These are phyloP conservation scores for Eupeodes latifasciatus DNA, from an alignment of 2,888 invertebrate genomes.

Conservation along the genomic window DNA sequence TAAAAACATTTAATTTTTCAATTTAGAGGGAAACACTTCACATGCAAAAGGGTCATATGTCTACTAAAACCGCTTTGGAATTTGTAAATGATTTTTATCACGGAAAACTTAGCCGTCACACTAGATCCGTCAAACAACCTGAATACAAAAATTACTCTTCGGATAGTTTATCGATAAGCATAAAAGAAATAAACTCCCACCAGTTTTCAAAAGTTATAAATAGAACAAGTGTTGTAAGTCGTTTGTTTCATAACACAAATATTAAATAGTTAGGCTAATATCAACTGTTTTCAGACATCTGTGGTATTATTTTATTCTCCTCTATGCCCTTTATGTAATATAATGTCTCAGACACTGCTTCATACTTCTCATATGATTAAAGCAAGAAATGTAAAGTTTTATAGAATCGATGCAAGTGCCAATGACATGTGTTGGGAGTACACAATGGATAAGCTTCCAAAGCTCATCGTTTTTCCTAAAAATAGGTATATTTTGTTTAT, in stretches of 20 bases:
- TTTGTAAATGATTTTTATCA: conserved; percentile 55
- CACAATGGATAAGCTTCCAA: conserved; percentile 91
- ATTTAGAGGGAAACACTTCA: conserved; percentile 57
- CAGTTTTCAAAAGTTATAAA: conserved; percentile 53
- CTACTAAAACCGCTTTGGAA: conserved; percentile 41
- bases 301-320: conserved; percentile 91
- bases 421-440: conserved; percentile 93
- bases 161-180: background rate
- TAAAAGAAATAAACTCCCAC: conserved; percentile 56
- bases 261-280: background rate
- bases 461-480: conserved; percentile 91
- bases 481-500: conserved; percentile 80
- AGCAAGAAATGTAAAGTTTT: conserved; percentile 86
- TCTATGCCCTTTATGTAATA: conserved; percentile 91
- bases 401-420: conserved; percentile 91
- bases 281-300: conserved; percentile 84
- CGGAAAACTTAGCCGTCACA: conserved; percentile 56
- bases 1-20: background rate
- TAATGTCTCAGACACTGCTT: conserved; percentile 88
- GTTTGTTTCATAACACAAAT: background rate
- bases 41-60: conserved; percentile 43
- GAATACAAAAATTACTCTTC: conserved; percentile 13
- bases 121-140: conserved; percentile 23
- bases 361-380: conserved; percentile 85
- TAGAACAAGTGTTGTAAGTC: conserved; percentile 50